Evolutionary conservation across 1,140 invertebrate genomes (phyloP).

Genomic region (Neotoxoptera formosana): DNA sequence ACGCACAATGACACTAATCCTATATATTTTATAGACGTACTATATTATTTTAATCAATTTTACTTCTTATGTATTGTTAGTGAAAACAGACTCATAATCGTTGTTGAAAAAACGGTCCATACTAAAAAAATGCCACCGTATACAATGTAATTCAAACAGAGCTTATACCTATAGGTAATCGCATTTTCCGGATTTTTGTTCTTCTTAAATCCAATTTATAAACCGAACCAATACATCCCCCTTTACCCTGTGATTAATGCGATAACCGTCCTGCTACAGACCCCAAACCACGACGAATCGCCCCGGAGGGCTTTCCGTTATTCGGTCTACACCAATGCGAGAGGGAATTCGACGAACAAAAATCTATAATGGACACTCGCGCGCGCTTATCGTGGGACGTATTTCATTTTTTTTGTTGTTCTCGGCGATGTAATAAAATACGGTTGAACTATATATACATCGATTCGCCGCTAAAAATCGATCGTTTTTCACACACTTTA

Average conservation of each 20-base stretch:
- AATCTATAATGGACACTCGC: slow-evolving; percentile 1
- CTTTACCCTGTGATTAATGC: slow-evolving; percentile 45
- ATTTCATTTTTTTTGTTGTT: not conserved
- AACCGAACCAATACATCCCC: slow-evolving; percentile 44
- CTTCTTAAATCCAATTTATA: slow-evolving; percentile 52
- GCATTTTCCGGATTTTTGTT: slow-evolving; percentile 54
- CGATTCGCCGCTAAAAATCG: not conserved
- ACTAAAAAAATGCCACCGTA: not conserved
- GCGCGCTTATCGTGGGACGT: not conserved
- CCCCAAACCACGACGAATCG: slow-evolving; percentile 51
- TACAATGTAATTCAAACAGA: not conserved
- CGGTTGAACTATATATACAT: not conserved
- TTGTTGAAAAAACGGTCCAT: not conserved
- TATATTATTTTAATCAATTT: slow-evolving; percentile 5
- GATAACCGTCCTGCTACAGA: slow-evolving; percentile 34
- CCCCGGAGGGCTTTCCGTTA: slow-evolving; percentile 56
- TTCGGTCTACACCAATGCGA: not conserved
- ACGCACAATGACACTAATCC: not conserved
- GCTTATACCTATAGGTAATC: not conserved
- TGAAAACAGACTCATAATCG: not conserved
- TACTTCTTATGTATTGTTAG: not conserved
- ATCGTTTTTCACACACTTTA: not conserved
- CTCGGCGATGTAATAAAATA: not conserved
- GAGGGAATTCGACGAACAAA: slow-evolving; percentile 4
- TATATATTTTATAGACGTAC: not conserved